Evolutionary conservation across 2,888 invertebrate genomes (phyloP).

Genomic region (Sialis lutaria): DNA sequence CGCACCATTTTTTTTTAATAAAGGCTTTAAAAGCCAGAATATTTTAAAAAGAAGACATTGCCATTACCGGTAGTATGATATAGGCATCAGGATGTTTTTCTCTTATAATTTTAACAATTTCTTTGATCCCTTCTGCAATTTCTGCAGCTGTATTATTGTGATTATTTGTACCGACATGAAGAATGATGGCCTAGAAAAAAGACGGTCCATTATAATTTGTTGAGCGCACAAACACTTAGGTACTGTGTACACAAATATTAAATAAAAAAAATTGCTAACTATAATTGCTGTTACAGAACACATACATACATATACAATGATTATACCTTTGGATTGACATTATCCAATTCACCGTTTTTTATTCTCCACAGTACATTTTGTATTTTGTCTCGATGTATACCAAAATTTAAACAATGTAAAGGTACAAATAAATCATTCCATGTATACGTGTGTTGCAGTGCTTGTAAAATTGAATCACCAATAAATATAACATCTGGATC

Average conservation of each 20-base stretch:
- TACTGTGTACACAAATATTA: no score
- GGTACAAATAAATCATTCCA: slow-evolving; percentile 87
- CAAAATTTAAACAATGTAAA: slow-evolving; percentile 80
- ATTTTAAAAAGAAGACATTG: not conserved
- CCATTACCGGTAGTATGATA: slow-evolving; percentile 69
- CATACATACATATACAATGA: no score
- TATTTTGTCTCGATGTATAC: slow-evolving; percentile 73
- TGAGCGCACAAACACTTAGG: no score
- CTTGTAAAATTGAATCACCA: slow-evolving; percentile 75
- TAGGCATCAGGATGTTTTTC: slow-evolving; percentile 65
- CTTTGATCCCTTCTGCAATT: slow-evolving; percentile 63
- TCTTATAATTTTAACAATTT: slow-evolving; percentile 55
- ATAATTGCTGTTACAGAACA: no score
- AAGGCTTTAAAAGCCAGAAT: not conserved
- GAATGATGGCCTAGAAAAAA: slow-evolving; percentile 54
- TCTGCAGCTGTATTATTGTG: slow-evolving; percentile 61
- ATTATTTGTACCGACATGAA: slow-evolving; percentile 83
- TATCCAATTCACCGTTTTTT: slow-evolving; percentile 75
- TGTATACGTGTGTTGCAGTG: slow-evolving; percentile 64
- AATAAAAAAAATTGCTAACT: no score
- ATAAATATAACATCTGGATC: slow-evolving; percentile 86
- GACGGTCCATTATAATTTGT: no score
- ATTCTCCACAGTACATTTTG: slow-evolving; percentile 84
- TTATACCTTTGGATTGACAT: slow-evolving; percentile 68
- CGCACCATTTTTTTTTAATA: no score